Conservation (phyloP, 2,888 invertebrate species). For the Agelastica alni region DNA sequence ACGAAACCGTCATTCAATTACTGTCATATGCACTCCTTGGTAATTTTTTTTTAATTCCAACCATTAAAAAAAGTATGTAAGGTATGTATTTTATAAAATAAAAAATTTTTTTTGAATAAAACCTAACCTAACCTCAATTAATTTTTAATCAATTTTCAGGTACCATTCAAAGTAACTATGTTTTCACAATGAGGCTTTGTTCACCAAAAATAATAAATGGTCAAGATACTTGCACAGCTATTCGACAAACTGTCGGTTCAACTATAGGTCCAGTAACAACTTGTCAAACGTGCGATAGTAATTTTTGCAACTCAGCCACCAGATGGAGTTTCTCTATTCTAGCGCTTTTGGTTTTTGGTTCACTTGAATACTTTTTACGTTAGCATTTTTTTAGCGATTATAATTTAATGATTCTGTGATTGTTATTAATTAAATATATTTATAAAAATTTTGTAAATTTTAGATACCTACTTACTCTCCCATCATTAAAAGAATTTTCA, state of each 20-base stretch:
- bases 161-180: not conserved
- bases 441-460: no score
- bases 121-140: no score
- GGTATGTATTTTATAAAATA: no score
- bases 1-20: no score
- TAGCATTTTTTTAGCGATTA: slow-evolving; percentile 7
- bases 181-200: slow-evolving; percentile 25
- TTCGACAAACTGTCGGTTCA: slow-evolving; percentile 7
- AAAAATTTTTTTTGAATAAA: no score
- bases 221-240: slow-evolving; percentile 9
- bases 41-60: not conserved
- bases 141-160: slow-evolving; percentile 14
- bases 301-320: slow-evolving; percentile 28
- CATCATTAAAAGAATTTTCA: no score
- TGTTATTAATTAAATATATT: no score
- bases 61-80: not conserved
- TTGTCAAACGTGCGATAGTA: slow-evolving; percentile 25
- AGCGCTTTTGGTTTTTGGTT: not conserved
- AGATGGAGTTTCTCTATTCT: slow-evolving; percentile 7
- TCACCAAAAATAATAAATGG: slow-evolving; percentile 18
- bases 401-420: no score
- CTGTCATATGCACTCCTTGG: no score
- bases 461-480: no score
- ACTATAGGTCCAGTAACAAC: slow-evolving; percentile 13
- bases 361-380: not conserved